phyloP scores from a whole-genome alignment of 2,888 invertebrate genomes.

The Acleris cristana region DNA sequence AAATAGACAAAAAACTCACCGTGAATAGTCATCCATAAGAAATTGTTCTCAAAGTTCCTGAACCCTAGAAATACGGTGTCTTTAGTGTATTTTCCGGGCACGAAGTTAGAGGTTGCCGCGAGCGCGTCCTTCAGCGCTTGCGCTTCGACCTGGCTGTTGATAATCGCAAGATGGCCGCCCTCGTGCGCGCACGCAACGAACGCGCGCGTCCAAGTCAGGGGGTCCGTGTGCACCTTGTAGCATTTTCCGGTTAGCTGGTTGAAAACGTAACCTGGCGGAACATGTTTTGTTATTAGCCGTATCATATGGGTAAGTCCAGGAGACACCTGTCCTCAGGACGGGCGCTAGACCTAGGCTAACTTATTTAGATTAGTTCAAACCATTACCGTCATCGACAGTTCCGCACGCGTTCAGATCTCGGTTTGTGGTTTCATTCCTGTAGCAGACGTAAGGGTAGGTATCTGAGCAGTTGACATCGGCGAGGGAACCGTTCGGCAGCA shows the following conservation, averaged over 20 bases:
- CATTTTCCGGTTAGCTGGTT: constrained; percentile 7
- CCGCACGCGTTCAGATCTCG: constrained; percentile 45
- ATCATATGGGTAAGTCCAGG: too few relatives aligned
- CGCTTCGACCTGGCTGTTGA: constrained; percentile 16
- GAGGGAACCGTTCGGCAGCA: constrained; percentile 45
- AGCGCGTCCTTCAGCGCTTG: too few relatives aligned
- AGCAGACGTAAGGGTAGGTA: constrained; percentile 51
- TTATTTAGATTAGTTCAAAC: background rate
- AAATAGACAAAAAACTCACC: background rate
- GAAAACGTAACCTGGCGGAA: too few relatives aligned
- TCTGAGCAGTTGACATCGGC: constrained; percentile 49
- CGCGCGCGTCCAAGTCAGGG: constrained; percentile 22
- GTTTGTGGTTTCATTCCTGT: constrained; percentile 39
- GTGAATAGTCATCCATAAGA: constrained; percentile 26
- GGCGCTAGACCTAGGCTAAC: too few relatives aligned
- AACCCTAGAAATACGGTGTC: constrained; percentile 13
- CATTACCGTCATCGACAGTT: constrained; percentile 48
- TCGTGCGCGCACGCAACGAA: constrained; percentile 25
- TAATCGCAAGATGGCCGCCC: constrained; percentile 22
- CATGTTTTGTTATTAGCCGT: too few relatives aligned
- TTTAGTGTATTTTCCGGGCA: too few relatives aligned
- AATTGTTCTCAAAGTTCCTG: constrained; percentile 8
- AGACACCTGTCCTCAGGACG: too few relatives aligned
- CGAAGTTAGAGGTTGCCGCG: too few relatives aligned
- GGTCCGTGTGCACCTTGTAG: constrained; percentile 22